Evolutionary conservation across 2,113 vertebrate genomes (phyloP), one percentile per base, ranked within the genome.

Genomic region (Bostrychus sinensis): DNA sequence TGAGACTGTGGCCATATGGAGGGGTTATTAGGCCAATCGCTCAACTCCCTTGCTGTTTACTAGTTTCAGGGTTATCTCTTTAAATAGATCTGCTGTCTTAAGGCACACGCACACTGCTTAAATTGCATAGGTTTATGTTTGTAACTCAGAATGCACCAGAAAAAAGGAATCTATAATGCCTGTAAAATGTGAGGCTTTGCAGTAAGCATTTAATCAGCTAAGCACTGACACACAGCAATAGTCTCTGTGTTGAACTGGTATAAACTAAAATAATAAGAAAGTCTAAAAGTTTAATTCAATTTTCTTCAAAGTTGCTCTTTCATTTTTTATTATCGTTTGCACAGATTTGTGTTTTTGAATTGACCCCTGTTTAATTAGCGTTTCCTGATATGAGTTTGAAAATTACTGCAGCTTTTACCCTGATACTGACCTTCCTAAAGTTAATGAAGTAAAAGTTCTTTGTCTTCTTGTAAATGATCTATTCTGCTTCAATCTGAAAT

Each of bases 11-110:
- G 53, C 56, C 63, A 64, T 72, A 60, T 76, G 72, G 70, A 73
- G 41, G 26, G 75, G 46, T 63, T 68, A 72, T 69, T 55, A 63
- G 50, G 43, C 34, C 62, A 23, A 64, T 58, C 23, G 3, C 60
- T 61, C 16, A 43, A 17, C 37, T 75, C 62, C 38, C 38, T 14
- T 34, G 39, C 71, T 70, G 66, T 67, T 66, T 56, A 53, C 55
- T 3, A 39, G 16, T 61, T 69, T 38, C 38, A 56, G 54, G n/a
- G 65, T 76, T 63, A 72, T 74, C 65, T 38, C 55, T 67, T 79
- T 78, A 83, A 85, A 85, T 56, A 75, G 72, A 78, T 66, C 0
- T 6, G 10, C 57, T 67, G 37, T 56, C 45, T 55, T 42, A 5
- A 75, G 62, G 17, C 42, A 62, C 17, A 46, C 6, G n/a, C 4